Conservation (phyloP, 2,888 invertebrate species). For the Oscheius onirici region DNA sequence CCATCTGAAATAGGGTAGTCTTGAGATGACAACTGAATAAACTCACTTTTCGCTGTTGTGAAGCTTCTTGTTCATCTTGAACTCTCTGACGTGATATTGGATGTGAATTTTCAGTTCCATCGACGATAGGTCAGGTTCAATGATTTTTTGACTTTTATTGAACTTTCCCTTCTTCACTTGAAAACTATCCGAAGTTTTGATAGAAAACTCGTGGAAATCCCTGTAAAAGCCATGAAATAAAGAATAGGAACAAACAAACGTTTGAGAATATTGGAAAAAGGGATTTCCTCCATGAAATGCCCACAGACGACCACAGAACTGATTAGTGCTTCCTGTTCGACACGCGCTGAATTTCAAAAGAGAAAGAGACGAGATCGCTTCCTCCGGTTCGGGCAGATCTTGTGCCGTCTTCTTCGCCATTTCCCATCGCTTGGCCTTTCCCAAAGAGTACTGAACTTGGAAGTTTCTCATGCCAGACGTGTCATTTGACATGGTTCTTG, state of each 20-base stretch:
- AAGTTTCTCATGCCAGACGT: conserved; percentile 2
- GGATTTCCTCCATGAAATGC: neutral
- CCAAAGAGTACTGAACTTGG: conserved; percentile 12
- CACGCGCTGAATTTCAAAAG: conserved; percentile 2
- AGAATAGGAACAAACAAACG: neutral
- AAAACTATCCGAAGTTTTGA: neutral
- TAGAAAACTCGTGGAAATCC: neutral
- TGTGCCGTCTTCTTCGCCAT: neutral
- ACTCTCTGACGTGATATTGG: conserved; percentile 8
- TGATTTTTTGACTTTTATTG: neutral
- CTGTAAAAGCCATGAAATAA: neutral
- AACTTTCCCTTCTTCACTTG: neutral
- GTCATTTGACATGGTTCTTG: neutral
- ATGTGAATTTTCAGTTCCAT: conserved; percentile 9
- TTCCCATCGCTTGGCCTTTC: conserved; percentile 13
- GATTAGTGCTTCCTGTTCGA: neutral
- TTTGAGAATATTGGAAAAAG: neutral
- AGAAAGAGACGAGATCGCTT: neutral
- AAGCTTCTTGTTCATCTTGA: neutral
- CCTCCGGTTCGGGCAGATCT: conserved; percentile 9
- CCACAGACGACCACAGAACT: neutral
- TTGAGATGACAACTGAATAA: neutral
- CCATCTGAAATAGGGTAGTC: neutral
- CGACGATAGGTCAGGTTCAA: neutral
- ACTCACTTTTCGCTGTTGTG: conserved; percentile 25